A percentile compares a stretch with the other conserved stretches of the same genome.
Evolutionary conservation across 2,888 invertebrate species (phyloP).

Genomic region (Heliconius ismenius): DNA sequence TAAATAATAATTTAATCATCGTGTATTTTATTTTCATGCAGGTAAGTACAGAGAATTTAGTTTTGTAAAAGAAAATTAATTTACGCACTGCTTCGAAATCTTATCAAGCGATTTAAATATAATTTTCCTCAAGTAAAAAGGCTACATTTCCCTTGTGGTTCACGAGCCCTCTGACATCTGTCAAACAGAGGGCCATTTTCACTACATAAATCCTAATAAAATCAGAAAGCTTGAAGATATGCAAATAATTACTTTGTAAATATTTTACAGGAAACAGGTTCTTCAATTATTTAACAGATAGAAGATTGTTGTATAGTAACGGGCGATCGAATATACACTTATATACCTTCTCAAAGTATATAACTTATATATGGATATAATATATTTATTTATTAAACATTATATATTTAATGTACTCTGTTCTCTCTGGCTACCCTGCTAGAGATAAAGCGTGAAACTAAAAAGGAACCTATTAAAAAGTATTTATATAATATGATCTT

Average conservation of each 20-base stretch:
- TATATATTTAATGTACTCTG: background rate
- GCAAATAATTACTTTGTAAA: background rate
- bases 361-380: background rate
- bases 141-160: conserved; percentile 47
- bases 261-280: background rate
- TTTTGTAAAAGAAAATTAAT: background rate
- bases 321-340: background rate
- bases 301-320: background rate
- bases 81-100: conserved; percentile 35
- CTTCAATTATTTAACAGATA: background rate
- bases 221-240: conserved; percentile 16
- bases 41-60: background rate
- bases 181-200: conserved; percentile 4
- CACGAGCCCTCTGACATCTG: conserved; percentile 10
- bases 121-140: conserved; percentile 50
- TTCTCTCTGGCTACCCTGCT: no score
- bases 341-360: background rate
- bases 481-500: background rate
- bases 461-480: no score
- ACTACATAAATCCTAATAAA: conserved; percentile 13
- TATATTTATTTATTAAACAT: background rate
- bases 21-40: background rate
- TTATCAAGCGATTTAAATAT: conserved; percentile 50
- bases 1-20: background rate
- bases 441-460: no score